phyloP scores from a whole-genome alignment of 2,113 vertebrate genomes.

The Spea multiplicata region DNA sequence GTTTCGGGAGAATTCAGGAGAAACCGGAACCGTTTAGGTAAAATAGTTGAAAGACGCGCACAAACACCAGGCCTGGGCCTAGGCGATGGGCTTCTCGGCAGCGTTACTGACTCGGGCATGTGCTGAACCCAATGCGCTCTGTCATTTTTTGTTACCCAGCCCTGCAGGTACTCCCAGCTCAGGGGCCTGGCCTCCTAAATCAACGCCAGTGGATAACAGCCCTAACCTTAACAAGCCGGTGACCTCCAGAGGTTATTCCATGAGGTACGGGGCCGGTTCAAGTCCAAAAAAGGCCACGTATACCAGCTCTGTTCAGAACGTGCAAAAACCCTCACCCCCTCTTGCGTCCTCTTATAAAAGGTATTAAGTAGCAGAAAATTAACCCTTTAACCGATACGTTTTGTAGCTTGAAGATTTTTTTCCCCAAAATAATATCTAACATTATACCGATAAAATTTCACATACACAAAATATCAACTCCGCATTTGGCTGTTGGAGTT shows the following conservation, averaged over 20 bases:
- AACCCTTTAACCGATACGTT: constrained; percentile 55
- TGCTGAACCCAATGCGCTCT: constrained; percentile 41
- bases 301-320: constrained; percentile 52
- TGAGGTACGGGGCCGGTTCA: constrained; percentile 57
- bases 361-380: constrained; percentile 54
- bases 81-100: no score
- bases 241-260: constrained; percentile 56
- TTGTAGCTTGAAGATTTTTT: constrained; percentile 60
- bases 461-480: no score
- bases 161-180: constrained; percentile 57
- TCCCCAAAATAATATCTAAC: constrained; percentile 52
- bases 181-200: constrained; percentile 59
- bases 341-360: constrained; percentile 59
- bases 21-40: no score
- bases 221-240: constrained; percentile 55
- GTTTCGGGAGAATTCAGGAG: no score
- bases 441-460: background rate
- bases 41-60: no score
- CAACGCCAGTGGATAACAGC: constrained; percentile 53
- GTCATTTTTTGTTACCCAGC: constrained; percentile 62
- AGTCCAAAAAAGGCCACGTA: constrained; percentile 55
- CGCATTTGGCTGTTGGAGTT: no score
- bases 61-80: no score
- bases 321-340: constrained; percentile 49
- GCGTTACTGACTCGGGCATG: background rate